These are phyloP conservation scores for Andrena bucephala DNA, from an alignment of 2,888 invertebrate genomes.

Conservation along the genomic window DNA sequence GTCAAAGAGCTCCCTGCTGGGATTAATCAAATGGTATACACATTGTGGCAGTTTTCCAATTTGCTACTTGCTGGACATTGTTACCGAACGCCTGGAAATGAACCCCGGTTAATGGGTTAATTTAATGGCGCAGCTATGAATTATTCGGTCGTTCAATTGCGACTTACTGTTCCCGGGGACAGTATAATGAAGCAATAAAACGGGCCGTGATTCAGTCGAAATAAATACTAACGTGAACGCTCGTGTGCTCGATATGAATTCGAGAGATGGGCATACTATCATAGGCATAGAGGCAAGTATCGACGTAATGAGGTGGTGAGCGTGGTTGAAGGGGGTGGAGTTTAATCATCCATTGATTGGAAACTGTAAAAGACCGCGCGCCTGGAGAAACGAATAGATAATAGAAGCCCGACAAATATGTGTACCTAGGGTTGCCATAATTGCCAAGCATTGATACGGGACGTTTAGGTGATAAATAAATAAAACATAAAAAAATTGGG, in stretches of 20 bases:
- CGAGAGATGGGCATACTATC: not conserved
- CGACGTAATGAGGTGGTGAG: no score
- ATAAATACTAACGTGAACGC: not conserved
- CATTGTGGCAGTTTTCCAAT: conserved; percentile 16
- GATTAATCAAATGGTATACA: conserved; percentile 23
- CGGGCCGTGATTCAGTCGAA: not conserved
- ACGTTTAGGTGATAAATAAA: no score
- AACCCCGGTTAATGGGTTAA: conserved; percentile 20
- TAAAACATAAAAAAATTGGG: no score
- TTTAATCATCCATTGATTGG: conserved; percentile 2
- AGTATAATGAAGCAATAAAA: not conserved
- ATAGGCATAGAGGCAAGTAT: not conserved
- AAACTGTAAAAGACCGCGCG: not conserved
- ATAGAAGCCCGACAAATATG: not conserved
- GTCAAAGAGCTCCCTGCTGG: conserved; percentile 20
- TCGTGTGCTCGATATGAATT: not conserved
- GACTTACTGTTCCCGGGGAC: not conserved
- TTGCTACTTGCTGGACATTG: conserved; percentile 21
- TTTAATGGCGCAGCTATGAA: conserved; percentile 12
- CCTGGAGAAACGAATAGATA: not conserved
- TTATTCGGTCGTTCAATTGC: not conserved
- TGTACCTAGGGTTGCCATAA: no score
- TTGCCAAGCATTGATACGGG: no score
- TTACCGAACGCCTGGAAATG: conserved; percentile 6
- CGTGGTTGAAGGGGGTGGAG: not conserved